Conservation (phyloP, 2,888 invertebrate genomes). For the Malthinus seriepunctatus region DNA sequence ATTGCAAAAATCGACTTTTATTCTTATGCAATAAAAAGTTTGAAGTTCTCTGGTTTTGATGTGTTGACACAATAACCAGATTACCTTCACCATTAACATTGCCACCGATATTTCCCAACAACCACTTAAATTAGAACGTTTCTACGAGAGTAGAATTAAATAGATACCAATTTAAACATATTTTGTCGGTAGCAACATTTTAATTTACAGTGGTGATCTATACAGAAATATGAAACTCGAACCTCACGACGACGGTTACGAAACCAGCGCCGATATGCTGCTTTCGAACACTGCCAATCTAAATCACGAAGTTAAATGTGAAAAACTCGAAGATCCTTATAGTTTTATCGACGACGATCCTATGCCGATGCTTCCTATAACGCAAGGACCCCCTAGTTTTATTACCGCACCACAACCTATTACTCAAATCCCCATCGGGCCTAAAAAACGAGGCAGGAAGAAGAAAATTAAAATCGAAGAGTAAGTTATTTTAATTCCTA, state of each 20-base stretch:
- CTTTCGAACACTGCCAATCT: constrained; percentile 52
- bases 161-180: background rate
- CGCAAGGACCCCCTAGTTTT: constrained; percentile 51
- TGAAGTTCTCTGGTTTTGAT: constrained; percentile 25
- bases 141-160: constrained; percentile 32
- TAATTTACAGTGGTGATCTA: background rate
- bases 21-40: constrained; percentile 25
- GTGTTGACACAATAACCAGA: constrained; percentile 37
- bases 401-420: constrained; percentile 45
- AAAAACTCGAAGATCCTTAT: constrained; percentile 73
- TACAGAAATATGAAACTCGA: constrained; percentile 60
- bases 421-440: constrained; percentile 57
- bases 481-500: constrained; percentile 41
- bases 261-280: constrained; percentile 73
- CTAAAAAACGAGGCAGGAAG: constrained; percentile 85
- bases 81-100: constrained; percentile 40
- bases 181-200: background rate
- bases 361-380: constrained; percentile 53
- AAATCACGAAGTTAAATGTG: constrained; percentile 53
- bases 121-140: constrained; percentile 36
- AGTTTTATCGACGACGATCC: constrained; percentile 84
- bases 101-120: constrained; percentile 40
- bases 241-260: constrained; percentile 87
- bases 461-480: constrained; percentile 76
- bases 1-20: background rate